phyloP scores from a whole-genome alignment of 1,140 invertebrate species.

The Bemisia tabaci region DNA sequence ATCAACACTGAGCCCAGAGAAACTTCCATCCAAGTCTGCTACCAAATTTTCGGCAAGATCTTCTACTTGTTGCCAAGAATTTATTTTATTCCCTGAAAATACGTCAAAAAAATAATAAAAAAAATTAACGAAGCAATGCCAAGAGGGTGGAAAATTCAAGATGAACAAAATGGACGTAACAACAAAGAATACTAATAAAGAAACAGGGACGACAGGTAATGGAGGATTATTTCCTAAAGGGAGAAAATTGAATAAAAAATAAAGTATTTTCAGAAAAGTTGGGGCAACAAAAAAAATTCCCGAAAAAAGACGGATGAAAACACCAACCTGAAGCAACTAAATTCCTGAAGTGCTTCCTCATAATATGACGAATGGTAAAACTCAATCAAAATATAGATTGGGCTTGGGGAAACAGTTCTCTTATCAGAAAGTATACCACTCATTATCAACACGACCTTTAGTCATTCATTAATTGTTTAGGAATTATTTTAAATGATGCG shows the following conservation, averaged over 20 bases:
- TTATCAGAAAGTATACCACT: background rate
- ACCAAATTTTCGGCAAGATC: conserved; percentile 53
- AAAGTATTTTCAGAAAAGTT: no score
- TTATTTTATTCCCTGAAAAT: conserved; percentile 8
- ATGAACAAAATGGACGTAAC: no score
- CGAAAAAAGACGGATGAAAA: no score
- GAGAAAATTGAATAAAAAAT: no score
- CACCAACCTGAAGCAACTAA: background rate
- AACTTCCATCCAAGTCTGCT: conserved; percentile 61
- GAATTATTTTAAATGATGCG: background rate
- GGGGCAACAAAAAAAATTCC: no score
- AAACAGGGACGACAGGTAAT: no score
- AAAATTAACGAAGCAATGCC: background rate
- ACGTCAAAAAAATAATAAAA: background rate
- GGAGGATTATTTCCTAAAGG: no score
- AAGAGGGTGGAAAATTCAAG: no score
- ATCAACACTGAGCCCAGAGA: conserved; percentile 59
- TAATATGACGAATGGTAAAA: background rate
- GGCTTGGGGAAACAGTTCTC: no score
- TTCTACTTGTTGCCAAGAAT: conserved; percentile 33
- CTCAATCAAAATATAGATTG: background rate
- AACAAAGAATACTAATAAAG: no score
- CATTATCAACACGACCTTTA: background rate
- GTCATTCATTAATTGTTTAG: background rate
- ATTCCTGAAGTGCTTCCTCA: background rate